phyloP scores from a whole-genome alignment of 2,888 invertebrate species.

The Synanthedon myopaeformis region DNA sequence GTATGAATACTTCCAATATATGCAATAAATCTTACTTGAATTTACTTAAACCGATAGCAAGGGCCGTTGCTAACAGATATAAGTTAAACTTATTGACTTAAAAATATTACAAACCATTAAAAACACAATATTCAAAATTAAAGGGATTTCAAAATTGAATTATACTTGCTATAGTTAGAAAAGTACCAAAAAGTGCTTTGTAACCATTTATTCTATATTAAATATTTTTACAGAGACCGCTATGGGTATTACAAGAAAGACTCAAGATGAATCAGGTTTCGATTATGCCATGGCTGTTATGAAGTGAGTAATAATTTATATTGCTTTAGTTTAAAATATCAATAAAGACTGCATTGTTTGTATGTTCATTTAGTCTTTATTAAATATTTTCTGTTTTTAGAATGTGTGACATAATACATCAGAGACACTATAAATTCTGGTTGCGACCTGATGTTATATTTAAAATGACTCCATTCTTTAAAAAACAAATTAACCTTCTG shows the following conservation, averaged over 20 bases:
- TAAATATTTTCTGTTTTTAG: slow-evolving; percentile 18
- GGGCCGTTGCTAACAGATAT: no score
- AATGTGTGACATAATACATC: slow-evolving; percentile 86
- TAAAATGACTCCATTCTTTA: slow-evolving; percentile 76
- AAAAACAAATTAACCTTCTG: slow-evolving; percentile 76
- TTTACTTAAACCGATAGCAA: no score
- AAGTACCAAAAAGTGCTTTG: no score
- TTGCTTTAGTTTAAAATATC: neutral
- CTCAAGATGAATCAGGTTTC: slow-evolving; percentile 78
- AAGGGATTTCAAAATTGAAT: no score
- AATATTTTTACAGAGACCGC: slow-evolving; percentile 75
- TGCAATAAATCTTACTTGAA: no score
- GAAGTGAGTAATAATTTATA: slow-evolving; percentile 59
- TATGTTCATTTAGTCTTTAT: neutral
- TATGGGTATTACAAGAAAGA: slow-evolving; percentile 84
- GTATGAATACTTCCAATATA: slow-evolving; percentile 29
- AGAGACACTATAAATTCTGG: slow-evolving; percentile 81
- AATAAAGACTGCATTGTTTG: neutral
- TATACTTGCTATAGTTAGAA: no score
- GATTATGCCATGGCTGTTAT: slow-evolving; percentile 89
- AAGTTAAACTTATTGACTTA: no score
- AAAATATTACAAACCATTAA: no score
- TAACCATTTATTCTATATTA: slow-evolving; percentile 5
- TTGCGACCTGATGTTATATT: slow-evolving; percentile 79
- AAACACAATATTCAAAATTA: no score